phyloP scores from a whole-genome alignment of 2,113 vertebrate genomes.

The Haemorhous mexicanus region DNA sequence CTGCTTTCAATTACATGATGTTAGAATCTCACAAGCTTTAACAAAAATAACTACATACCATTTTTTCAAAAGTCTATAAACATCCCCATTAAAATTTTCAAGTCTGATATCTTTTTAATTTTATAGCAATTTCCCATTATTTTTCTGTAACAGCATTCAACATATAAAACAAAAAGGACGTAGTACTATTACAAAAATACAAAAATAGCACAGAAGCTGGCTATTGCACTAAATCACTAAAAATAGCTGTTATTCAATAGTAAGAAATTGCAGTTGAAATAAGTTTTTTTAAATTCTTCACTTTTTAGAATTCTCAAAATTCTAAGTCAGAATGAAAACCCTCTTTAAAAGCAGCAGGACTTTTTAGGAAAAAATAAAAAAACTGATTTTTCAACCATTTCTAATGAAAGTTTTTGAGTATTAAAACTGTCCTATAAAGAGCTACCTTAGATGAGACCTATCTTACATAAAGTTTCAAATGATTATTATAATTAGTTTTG shows the following conservation, averaged over 20 bases:
- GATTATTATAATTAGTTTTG: not conserved
- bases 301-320: not conserved
- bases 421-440: not conserved
- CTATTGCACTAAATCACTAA: not conserved
- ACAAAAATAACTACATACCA: not conserved
- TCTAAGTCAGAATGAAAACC: not conserved
- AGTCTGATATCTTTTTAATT: not conserved
- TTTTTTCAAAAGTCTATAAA: not conserved
- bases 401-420: not conserved
- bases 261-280: not conserved
- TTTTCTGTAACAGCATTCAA: not conserved
- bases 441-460: not conserved
- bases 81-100: not conserved
- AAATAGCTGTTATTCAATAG: not conserved
- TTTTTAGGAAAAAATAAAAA: not conserved
- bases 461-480: not conserved
- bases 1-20: not conserved
- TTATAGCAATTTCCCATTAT: not conserved
- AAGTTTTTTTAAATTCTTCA: accelerated
- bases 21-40: not conserved
- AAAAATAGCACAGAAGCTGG: not conserved
- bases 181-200: not conserved
- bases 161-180: not conserved
- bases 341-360: not conserved
- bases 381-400: not conserved